Evolutionary conservation across 2,888 invertebrate species (phyloP).

Genomic region (Altica lythri): DNA sequence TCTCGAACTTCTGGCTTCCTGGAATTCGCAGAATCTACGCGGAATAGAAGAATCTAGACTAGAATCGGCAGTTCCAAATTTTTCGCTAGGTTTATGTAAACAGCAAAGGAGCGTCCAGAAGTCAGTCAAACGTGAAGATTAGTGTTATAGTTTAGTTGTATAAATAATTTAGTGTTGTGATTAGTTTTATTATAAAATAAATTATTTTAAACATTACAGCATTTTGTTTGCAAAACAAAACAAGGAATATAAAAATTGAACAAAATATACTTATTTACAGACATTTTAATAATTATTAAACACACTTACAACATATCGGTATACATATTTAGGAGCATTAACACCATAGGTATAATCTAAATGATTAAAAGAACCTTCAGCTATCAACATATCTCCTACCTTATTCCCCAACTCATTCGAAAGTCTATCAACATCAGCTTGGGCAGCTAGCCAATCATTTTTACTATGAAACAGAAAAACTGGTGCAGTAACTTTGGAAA

Average conservation of each 20-base stretch:
- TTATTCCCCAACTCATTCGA: slow-evolving; percentile 50
- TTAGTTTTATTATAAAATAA: too few species aligned
- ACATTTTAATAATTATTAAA: slow-evolving; percentile 6
- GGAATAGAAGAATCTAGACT: too few species aligned
- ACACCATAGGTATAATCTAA: slow-evolving; percentile 32
- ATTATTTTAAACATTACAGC: too few species aligned
- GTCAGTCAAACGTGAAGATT: too few species aligned
- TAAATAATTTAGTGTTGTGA: too few species aligned
- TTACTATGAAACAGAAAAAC: slow-evolving; percentile 58
- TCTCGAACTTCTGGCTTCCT: too few species aligned
- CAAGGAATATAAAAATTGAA: not conserved
- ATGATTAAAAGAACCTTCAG: slow-evolving; percentile 50
- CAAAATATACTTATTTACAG: not conserved
- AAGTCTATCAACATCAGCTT: slow-evolving; percentile 39
- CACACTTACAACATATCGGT: slow-evolving; percentile 8
- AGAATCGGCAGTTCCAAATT: too few species aligned
- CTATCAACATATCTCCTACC: slow-evolving; percentile 43
- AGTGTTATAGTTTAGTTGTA: too few species aligned
- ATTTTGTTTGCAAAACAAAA: not conserved
- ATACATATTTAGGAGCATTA: slow-evolving; percentile 11
- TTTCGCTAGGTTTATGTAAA: too few species aligned
- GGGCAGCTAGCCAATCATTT: slow-evolving; percentile 60
- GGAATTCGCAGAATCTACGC: too few species aligned
- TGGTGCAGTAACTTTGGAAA: slow-evolving; percentile 54
- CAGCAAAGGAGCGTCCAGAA: too few species aligned